Evolutionary conservation across 53 echinoderm and acorn worm genomes (phyloP), one percentile per base, ranked within the genome.

Genomic region (Antedon mediterranea): DNA sequence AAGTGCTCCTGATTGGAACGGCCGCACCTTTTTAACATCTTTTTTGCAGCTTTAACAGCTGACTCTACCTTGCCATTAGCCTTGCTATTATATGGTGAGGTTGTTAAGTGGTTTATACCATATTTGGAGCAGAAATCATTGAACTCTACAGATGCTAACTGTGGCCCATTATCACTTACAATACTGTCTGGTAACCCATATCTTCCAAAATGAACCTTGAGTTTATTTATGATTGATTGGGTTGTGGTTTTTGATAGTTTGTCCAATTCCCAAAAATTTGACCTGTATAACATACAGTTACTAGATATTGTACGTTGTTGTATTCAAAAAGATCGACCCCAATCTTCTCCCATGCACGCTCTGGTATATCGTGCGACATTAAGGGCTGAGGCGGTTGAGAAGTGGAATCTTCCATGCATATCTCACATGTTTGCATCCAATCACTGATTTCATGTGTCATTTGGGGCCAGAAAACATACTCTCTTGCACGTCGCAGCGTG

Each of bases 81-180:
- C 43, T 86, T 82, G 75, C 82, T 86, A 82, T 86, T 82, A 78
- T 82, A 71, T 71, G 85, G 85, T 77, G 81, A 85, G 7, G 43
- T 85, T 5, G 85, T 77, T 33, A 77, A 75, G 73, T 87, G 85
- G 29, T 34, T 78, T n/a, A 84, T 84, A 70, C 84, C 78, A 78
- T 70, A 79, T 30, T 78, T 72, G 27, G 30, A 33, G 18, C 29
- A 43, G 44, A 86, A 86, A 9, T 57, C 79, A 32, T 34, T 78
- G 74, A 81, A 86, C 30, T 86, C 81, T 30, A 28, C 29, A 14
- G 81, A 86, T 30, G 86, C 81, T 73, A 81, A 81, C 31, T 81
- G 80, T 11, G 81, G 85, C 33, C 81, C 85, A 73, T 85, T 85
- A 28, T 85, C 85, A 41, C 82, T 86, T 28, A 81, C 29, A 0